A percentile compares a stretch with the other conserved stretches of the same genome.
These are phyloP conservation scores for Sinocyclocheilus grahami DNA, from an alignment of 2,113 vertebrate genomes.

Conservation along the genomic window DNA sequence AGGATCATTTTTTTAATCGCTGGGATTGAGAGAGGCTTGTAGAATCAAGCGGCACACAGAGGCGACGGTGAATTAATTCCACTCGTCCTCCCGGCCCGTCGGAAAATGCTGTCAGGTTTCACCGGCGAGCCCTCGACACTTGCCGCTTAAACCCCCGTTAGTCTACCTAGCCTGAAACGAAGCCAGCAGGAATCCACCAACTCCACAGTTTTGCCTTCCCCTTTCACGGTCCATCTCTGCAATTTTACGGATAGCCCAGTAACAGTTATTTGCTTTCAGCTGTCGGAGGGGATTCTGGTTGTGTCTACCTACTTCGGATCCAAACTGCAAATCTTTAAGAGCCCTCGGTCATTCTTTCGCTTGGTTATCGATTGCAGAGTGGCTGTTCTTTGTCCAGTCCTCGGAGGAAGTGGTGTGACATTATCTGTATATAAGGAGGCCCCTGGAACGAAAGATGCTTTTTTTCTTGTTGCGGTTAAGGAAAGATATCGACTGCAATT, in stretches of 20 bases:
- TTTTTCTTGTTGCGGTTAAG: constrained; percentile 35
- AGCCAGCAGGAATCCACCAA: constrained; percentile 28
- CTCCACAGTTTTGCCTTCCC: neutral
- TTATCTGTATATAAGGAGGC: constrained; percentile 54
- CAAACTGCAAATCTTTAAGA: constrained; percentile 54
- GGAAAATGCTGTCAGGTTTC: neutral
- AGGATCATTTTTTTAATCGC: constrained; percentile 58
- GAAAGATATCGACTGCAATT: constrained; percentile 5
- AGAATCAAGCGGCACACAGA: constrained; percentile 55
- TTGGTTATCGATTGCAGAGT: constrained; percentile 68
- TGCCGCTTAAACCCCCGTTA: neutral
- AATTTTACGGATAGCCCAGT: constrained; percentile 57
- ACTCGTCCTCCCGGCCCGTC: too few species aligned
- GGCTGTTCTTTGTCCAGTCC: constrained; percentile 63
- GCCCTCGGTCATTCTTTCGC: constrained; percentile 62
- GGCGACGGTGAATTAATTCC: constrained; percentile 43
- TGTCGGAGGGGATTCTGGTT: constrained; percentile 62
- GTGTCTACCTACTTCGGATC: constrained; percentile 68
- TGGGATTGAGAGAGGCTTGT: constrained; percentile 54
- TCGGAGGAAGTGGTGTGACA: constrained; percentile 52
- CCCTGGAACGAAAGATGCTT: constrained; percentile 55
- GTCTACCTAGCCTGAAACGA: constrained; percentile 11
- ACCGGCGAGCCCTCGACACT: neutral
- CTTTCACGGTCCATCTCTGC: constrained; percentile 6
- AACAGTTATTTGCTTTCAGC: constrained; percentile 73